Percentiles rank a stretch among this genome's conserved stretches.
These are phyloP conservation scores for Drosophila parvula DNA, from an alignment of 1,140 invertebrate genomes.

Conservation along the genomic window DNA sequence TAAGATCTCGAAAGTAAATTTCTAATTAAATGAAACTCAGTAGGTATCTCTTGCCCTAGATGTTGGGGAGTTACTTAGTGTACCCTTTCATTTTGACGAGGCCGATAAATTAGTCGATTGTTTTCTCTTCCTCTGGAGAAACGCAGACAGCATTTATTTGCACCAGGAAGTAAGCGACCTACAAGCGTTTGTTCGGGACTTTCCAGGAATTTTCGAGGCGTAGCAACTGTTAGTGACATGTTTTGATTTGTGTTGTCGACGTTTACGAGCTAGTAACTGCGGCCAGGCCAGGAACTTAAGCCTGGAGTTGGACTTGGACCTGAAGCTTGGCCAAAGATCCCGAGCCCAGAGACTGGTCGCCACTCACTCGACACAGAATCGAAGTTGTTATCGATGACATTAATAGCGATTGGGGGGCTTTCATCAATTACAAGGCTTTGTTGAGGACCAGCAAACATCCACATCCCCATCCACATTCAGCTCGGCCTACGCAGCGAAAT, in stretches of 20 bases:
- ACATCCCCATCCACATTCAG: conserved; percentile 3
- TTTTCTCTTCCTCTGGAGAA: conserved; percentile 11
- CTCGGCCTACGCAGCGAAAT: conserved; percentile 70
- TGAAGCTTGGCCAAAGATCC: neutral
- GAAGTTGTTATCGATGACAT: conserved; percentile 79
- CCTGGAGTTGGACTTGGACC: neutral
- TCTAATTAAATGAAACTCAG: neutral
- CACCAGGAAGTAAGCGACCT: conserved; percentile 72
- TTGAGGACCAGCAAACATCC: conserved; percentile 39
- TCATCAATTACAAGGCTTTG: conserved; percentile 75
- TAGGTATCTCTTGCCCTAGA: neutral
- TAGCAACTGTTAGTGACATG: conserved; percentile 82
- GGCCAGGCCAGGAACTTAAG: neutral
- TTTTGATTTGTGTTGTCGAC: conserved; percentile 81
- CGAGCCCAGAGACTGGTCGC: conserved; percentile 29
- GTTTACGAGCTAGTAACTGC: conserved; percentile 74
- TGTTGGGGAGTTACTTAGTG: neutral
- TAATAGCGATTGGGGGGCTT: conserved; percentile 79
- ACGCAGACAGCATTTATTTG: conserved; percentile 48
- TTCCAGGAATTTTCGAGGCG: conserved; percentile 78
- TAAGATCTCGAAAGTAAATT: neutral
- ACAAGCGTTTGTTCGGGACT: conserved; percentile 42
- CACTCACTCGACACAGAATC: conserved; percentile 50
- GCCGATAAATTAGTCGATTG: conserved; percentile 60
- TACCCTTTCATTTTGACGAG: conserved; percentile 23